phyloP scores from a whole-genome alignment of 2,888 invertebrate genomes.

The Mamestra brassicae region DNA sequence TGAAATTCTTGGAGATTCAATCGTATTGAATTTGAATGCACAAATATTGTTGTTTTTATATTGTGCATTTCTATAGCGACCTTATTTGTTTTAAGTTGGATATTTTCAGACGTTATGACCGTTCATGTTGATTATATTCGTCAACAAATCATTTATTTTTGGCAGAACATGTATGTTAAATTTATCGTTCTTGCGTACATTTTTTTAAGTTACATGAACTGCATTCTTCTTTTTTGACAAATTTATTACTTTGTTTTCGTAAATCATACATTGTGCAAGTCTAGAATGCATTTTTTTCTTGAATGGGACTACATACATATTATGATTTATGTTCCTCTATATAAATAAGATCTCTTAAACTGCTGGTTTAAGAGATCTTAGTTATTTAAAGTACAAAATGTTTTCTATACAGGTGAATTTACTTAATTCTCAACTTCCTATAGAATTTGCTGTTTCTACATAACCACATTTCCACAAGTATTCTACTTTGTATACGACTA shows the following conservation, averaged over 20 bases:
- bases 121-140: conserved; percentile 1
- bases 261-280: neutral
- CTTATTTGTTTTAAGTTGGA: neutral
- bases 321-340: neutral
- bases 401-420: neutral
- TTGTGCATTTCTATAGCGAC: neutral
- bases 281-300: neutral
- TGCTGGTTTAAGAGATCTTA: too few relatives aligned
- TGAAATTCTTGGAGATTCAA: neutral
- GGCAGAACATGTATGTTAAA: conserved; percentile 13
- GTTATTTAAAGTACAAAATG: too few relatives aligned
- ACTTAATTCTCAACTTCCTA: neutral
- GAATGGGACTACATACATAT: neutral
- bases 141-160: conserved; percentile 12
- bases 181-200: neutral
- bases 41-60: neutral
- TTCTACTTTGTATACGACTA: neutral
- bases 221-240: neutral
- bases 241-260: conserved; percentile 27
- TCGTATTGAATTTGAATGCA: neutral
- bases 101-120: neutral
- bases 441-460: neutral
- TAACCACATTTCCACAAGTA: neutral
- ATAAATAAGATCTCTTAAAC: neutral
- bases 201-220: neutral